phyloP scores from a whole-genome alignment of 2,888 invertebrate species.

The Caenorhabditis becei region DNA sequence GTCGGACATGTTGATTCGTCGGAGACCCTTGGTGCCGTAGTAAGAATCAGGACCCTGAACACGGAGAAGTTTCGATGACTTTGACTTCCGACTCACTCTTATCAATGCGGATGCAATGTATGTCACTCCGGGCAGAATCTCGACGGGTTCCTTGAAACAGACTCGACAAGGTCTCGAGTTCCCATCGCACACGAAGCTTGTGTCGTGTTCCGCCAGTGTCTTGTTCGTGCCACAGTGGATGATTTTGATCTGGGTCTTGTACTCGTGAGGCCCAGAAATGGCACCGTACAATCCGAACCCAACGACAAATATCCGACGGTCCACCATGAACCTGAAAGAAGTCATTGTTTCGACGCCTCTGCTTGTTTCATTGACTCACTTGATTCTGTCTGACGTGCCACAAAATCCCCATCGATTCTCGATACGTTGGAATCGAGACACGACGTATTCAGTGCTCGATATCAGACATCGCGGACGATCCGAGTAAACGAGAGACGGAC shows the following conservation, averaged over 20 bases:
- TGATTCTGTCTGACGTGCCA: conserved; percentile 89
- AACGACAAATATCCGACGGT: conserved; percentile 89
- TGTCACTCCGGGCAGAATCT: conserved; percentile 88
- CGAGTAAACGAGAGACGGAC: conserved; percentile 85
- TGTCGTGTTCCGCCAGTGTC: conserved; percentile 87
- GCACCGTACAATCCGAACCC: conserved; percentile 92
- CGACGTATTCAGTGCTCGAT: conserved; percentile 61
- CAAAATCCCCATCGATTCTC: conserved; percentile 91
- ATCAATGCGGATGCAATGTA: conserved; percentile 90
- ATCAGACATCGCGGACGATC: conserved; percentile 61
- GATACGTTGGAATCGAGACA: conserved; percentile 86
- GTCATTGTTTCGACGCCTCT: too few species aligned
- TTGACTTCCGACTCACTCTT: conserved; percentile 86
- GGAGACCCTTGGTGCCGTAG: conserved; percentile 89
- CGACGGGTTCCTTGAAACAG: conserved; percentile 85
- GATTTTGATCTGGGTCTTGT: conserved; percentile 83
- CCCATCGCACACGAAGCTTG: conserved; percentile 89
- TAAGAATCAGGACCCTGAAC: conserved; percentile 90
- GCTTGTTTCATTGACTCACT: conserved; percentile 82
- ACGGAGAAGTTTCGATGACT: too few species aligned
- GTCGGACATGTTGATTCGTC: conserved; percentile 87
- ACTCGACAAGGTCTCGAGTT: conserved; percentile 87
- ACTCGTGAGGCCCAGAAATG: conserved; percentile 88
- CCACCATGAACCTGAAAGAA: conserved; percentile 87
- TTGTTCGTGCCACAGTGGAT: conserved; percentile 88